Evolutionary conservation across 2,888 invertebrate species (phyloP).

Genomic region (Drosophila robusta): DNA sequence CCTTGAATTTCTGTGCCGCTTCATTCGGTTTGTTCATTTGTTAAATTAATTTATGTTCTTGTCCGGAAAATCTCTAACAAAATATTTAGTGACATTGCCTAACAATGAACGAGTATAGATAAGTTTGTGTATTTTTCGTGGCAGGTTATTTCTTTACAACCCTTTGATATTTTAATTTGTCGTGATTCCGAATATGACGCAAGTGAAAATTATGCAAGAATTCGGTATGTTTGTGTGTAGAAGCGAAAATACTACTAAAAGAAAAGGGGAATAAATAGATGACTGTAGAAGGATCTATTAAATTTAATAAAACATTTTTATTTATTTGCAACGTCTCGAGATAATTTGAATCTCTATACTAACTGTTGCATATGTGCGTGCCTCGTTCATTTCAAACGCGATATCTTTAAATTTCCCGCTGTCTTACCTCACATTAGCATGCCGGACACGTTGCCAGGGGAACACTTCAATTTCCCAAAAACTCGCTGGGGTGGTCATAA

Average conservation of each 20-base stretch:
- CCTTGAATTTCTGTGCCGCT: slow-evolving; percentile 60
- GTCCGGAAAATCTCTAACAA: slow-evolving; percentile 41
- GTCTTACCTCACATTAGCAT: slow-evolving; percentile 24
- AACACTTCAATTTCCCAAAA: slow-evolving; percentile 35
- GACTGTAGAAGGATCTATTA: no score
- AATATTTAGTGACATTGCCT: slow-evolving; percentile 45
- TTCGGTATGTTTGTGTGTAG: not conserved
- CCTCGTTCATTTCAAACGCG: not conserved
- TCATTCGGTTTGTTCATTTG: slow-evolving; percentile 68
- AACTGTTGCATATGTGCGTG: slow-evolving; percentile 27
- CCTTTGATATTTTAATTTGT: slow-evolving; percentile 32
- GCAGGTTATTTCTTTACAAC: slow-evolving; percentile 16
- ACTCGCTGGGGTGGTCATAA: slow-evolving; percentile 31
- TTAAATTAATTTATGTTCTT: slow-evolving; percentile 69
- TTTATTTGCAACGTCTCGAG: not conserved
- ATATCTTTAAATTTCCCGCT: not conserved
- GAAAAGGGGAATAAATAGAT: no score
- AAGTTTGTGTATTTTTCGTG: not conserved
- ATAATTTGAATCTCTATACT: slow-evolving; percentile 3
- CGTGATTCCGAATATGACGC: not conserved
- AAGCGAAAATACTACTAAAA: not conserved
- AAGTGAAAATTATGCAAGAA: slow-evolving; percentile 13
- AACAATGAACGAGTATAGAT: slow-evolving; percentile 15
- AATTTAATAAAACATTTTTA: no score
- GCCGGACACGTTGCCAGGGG: slow-evolving; percentile 40